Percentiles rank a stretch among this genome's conserved stretches.
phyloP scores from a whole-genome alignment of 2,797 vertebrate genomes.

The Protonibea diacanthus region DNA sequence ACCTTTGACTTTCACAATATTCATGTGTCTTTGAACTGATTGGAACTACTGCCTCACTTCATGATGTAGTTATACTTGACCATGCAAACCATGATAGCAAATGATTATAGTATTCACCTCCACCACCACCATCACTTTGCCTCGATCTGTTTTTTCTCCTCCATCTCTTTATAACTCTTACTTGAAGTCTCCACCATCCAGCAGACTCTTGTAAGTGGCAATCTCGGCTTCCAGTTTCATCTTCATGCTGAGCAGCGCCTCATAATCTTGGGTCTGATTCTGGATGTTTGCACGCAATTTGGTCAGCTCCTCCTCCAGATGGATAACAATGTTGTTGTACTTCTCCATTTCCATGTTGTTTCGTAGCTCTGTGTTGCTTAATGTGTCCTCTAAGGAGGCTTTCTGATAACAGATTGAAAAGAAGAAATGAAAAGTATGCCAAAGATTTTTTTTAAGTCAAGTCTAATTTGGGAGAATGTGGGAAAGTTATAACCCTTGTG shows the following conservation, averaged over 20 bases:
- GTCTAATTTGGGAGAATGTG: constrained; percentile 3
- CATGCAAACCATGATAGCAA: constrained; percentile 52
- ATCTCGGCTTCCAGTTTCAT: constrained; percentile 94
- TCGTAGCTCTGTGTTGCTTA: constrained; percentile 87
- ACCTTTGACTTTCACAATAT: constrained; percentile 26
- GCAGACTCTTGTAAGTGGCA: constrained; percentile 89
- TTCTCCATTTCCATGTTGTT: constrained; percentile 88
- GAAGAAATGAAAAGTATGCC: constrained; percentile 31
- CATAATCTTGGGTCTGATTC: constrained; percentile 90
- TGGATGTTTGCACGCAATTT: constrained; percentile 88
- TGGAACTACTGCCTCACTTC: background rate
- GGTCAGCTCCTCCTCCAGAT: constrained; percentile 87
- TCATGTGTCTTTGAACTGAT: background rate
- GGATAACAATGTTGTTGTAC: constrained; percentile 79
- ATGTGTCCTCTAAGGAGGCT: constrained; percentile 87
- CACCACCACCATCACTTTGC: constrained; percentile 44
- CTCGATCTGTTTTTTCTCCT: constrained; percentile 20
- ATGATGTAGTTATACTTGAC: constrained; percentile 7
- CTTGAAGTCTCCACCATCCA: constrained; percentile 92
- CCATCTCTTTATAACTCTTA: constrained; percentile 74
- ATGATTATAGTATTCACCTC: constrained; percentile 57
- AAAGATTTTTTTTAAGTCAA: background rate
- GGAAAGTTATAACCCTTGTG: constrained; percentile 2
- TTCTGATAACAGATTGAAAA: constrained; percentile 80
- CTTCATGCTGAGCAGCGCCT: constrained; percentile 91